Evolutionary conservation across 2,113 vertebrate species (phyloP).

Genomic region (Ornithorhynchus anatinus): DNA sequence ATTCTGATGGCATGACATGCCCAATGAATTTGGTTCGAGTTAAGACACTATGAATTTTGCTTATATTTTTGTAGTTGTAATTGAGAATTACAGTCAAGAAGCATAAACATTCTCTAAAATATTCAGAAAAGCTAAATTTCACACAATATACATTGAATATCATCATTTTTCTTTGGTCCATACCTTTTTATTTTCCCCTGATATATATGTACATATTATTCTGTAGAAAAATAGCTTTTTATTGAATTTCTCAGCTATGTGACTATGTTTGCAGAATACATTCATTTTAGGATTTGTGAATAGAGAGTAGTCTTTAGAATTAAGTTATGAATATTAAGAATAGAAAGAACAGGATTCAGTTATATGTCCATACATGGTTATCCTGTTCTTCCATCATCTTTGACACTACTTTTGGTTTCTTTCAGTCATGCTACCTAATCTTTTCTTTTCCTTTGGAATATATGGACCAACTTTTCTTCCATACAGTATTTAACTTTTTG

Average conservation of each 20-base stretch:
- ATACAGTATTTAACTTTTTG: too few relatives aligned
- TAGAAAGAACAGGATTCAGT: rapidly evolving
- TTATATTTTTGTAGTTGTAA: constrained; percentile 37
- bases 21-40: constrained; percentile 52
- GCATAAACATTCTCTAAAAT: constrained; percentile 27
- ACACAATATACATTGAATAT: neutral
- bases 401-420: constrained; percentile 15
- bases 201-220: neutral
- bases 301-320: neutral
- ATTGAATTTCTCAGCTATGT: neutral
- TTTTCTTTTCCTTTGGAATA: too few relatives aligned
- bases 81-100: constrained; percentile 34
- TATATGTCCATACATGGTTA: neutral
- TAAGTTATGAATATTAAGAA: neutral
- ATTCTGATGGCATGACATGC: constrained; percentile 58
- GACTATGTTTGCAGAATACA: neutral
- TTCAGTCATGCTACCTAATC: neutral
- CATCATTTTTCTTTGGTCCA: neutral
- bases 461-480: too few relatives aligned
- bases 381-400: neutral
- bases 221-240: too few relatives aligned
- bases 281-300: neutral
- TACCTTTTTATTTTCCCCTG: neutral
- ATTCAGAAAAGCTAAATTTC: constrained; percentile 4
- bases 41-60: constrained; percentile 24